Evolutionary conservation across 1,140 invertebrate species (phyloP).

Genomic region (Apolygus lucorum): DNA sequence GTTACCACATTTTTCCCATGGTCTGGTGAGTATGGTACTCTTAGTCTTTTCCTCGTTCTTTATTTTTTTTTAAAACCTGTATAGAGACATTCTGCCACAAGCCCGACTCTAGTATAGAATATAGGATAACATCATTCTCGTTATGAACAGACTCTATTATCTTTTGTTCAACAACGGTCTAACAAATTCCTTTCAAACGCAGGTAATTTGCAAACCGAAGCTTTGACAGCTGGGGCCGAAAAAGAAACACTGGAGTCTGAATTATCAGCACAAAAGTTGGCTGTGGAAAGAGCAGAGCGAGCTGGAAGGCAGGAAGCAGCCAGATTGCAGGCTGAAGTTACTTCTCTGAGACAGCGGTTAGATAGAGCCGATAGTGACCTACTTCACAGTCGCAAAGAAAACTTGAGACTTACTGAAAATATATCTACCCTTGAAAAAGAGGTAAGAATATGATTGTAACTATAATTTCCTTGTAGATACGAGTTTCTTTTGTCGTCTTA

Average conservation of each 20-base stretch:
- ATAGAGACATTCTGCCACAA: too few relatives aligned
- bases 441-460: too few relatives aligned
- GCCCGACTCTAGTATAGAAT: too few relatives aligned
- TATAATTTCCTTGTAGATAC: too few relatives aligned
- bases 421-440: constrained; percentile 68
- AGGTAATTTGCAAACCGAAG: constrained; percentile 63
- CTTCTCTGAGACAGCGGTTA: constrained; percentile 62
- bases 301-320: constrained; percentile 63
- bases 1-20: too few relatives aligned
- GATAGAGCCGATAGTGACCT: constrained; percentile 68
- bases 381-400: constrained; percentile 63
- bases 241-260: constrained; percentile 68
- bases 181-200: neutral
- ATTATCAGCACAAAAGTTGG: constrained; percentile 51
- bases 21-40: too few relatives aligned
- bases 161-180: too few relatives aligned
- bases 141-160: too few relatives aligned
- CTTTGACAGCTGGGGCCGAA: constrained; percentile 59
- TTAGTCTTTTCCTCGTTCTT: too few relatives aligned
- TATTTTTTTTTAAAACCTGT: too few relatives aligned
- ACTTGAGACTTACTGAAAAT: constrained; percentile 61
- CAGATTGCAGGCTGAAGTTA: constrained; percentile 62
- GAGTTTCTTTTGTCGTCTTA: too few relatives aligned
- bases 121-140: too few relatives aligned
- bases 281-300: constrained; percentile 55